Evolutionary conservation across 2,113 vertebrate species (phyloP).

Genomic region (Bungarus multicinctus): DNA sequence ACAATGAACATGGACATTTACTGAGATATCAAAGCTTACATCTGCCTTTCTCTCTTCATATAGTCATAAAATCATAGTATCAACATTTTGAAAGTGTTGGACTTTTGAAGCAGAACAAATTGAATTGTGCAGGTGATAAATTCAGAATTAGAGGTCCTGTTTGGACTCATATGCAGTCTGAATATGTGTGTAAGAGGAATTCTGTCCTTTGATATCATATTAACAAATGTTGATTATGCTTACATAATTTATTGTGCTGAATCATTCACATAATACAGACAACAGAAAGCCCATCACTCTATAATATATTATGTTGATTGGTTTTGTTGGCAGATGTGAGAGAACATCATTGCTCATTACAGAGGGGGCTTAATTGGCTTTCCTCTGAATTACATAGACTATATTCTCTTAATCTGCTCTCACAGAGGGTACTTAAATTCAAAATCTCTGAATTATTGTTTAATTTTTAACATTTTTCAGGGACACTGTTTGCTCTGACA

Average conservation of each 20-base stretch:
- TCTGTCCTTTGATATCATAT: background rate
- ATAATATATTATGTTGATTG: constrained; percentile 56
- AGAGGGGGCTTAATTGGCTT: constrained; percentile 60
- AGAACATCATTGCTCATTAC: constrained; percentile 51
- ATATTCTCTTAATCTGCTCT: constrained; percentile 61
- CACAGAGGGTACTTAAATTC: constrained; percentile 51
- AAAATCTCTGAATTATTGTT: constrained; percentile 55
- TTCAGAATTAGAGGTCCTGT: constrained; percentile 3
- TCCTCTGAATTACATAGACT: constrained; percentile 52
- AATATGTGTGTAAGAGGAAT: constrained; percentile 18
- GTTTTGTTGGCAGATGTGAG: constrained; percentile 55
- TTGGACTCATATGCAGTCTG: background rate
- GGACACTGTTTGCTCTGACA: constrained; percentile 30
- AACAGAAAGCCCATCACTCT: constrained; percentile 38
- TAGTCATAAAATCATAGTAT: background rate
- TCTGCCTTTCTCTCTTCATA: background rate
- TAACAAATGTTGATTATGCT: constrained; percentile 31
- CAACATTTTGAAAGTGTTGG: background rate
- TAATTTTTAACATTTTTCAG: constrained; percentile 56
- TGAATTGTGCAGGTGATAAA: constrained; percentile 25
- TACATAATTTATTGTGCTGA: constrained; percentile 46
- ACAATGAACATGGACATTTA: background rate
- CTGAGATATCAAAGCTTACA: background rate
- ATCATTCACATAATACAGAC: constrained; percentile 16
- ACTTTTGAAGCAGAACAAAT: constrained; percentile 41